Percentiles rank a stretch among this genome's conserved stretches.
Conservation (phyloP, 2,113 vertebrate species). For the Mastomys natalensis region DNA sequence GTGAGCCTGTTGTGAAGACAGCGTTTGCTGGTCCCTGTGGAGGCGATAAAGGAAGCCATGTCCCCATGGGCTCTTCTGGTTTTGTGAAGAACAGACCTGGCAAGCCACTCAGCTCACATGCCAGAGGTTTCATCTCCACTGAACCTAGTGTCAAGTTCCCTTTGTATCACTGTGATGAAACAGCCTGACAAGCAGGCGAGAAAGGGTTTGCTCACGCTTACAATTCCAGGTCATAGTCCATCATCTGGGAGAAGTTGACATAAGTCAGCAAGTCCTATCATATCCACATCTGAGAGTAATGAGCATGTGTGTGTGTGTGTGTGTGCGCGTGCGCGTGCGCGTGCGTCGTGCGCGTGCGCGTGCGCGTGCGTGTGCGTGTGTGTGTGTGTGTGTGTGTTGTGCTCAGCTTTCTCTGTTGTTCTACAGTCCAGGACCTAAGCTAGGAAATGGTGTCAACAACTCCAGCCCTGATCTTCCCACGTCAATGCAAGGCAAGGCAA, state of each 20-base stretch:
- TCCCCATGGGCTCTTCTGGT: background rate
- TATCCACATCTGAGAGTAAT: background rate
- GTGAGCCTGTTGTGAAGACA: background rate
- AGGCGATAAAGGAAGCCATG: background rate
- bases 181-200: no score
- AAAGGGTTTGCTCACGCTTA: background rate
- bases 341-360: no score
- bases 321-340: no score
- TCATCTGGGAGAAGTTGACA: background rate
- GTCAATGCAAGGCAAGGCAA: background rate
- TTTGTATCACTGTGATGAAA: background rate
- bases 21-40: background rate
- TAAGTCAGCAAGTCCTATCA: background rate
- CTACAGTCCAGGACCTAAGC: background rate
- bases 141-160: background rate
- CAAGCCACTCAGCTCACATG: background rate
- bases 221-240: background rate
- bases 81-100: background rate
- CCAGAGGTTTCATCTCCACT: background rate
- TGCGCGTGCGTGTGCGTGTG: no score
- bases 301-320: background rate
- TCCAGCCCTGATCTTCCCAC: background rate
- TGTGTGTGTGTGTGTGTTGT: no score
- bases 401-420: background rate
- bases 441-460: background rate